These are phyloP conservation scores for Paracentrotus lividus DNA, from an alignment of 53 echinoderm and acorn worm species.

Conservation along the genomic window DNA sequence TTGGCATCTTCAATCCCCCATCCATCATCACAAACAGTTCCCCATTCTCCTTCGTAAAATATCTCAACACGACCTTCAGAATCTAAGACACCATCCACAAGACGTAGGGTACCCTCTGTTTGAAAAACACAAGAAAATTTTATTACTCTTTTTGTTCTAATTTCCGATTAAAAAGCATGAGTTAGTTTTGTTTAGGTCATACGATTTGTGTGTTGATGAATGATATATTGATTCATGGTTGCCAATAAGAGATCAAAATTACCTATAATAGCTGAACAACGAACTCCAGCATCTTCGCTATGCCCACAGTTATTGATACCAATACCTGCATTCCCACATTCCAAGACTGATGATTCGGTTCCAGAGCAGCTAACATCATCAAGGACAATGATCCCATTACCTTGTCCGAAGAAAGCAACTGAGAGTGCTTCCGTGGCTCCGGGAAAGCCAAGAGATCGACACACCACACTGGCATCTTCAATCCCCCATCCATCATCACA, in stretches of 20 bases:
- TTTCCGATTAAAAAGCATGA: no score
- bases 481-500: conserved; percentile 46
- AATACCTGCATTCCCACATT: not conserved
- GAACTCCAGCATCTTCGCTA: conserved; percentile 73
- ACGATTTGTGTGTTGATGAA: no score
- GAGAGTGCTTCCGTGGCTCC: not conserved
- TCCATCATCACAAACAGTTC: conserved; percentile 79
- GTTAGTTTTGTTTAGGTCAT: no score
- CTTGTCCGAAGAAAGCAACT: conserved; percentile 27
- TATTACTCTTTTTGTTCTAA: no score
- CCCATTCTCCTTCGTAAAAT: conserved; percentile 65
- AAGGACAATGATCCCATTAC: conserved; percentile 30
- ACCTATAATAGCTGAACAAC: not conserved
- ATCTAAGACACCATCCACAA: not conserved
- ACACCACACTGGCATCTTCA: conserved; percentile 33
- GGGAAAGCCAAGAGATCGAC: conserved; percentile 26
- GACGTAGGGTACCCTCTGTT: not conserved
- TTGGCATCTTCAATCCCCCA: conserved; percentile 66
- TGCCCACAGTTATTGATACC: conserved; percentile 46
- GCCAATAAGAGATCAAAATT: no score
- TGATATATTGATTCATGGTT: no score
- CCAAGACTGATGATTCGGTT: conserved; percentile 16
- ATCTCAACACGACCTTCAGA: conserved; percentile 75
- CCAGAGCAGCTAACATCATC: conserved; percentile 53
- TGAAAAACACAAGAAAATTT: not conserved